Percentiles rank a stretch among this genome's conserved stretches.
Evolutionary conservation across 30 jellyfish, hydroid and myxozoan genomes (phyloP).

Genomic region (Aurelia sp.): DNA sequence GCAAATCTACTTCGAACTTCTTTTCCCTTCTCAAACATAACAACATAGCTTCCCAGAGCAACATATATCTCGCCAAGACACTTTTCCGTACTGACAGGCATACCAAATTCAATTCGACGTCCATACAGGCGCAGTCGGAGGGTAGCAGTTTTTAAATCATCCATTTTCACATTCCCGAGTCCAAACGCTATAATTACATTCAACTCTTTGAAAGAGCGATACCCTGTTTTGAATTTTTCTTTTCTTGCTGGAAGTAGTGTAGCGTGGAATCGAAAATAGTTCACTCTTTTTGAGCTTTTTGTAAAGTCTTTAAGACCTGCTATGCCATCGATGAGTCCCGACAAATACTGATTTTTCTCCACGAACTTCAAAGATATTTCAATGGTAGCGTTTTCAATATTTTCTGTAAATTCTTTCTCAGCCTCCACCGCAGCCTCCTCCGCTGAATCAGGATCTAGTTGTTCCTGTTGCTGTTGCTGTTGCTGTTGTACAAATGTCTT

Average conservation of each 20-base stretch:
- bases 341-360: constrained; percentile 1
- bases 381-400: constrained; percentile 19
- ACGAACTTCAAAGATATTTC: not conserved
- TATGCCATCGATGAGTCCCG: constrained; percentile 19
- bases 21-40: not conserved
- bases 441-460: not conserved
- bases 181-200: not conserved
- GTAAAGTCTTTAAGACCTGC: constrained; percentile 3
- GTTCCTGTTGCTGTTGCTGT: not conserved
- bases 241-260: constrained; percentile 27
- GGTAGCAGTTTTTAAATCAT: constrained; percentile 21
- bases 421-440: constrained; percentile 12
- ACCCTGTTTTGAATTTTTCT: constrained; percentile 16
- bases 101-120: constrained; percentile 34
- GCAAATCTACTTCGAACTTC: constrained; percentile 29
- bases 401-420: not conserved
- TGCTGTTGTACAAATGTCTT: constrained; percentile 9
- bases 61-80: constrained; percentile 74
- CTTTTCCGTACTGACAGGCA: constrained; percentile 49
- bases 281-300: not conserved
- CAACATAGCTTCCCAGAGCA: not conserved
- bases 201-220: constrained; percentile 10
- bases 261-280: constrained; percentile 30
- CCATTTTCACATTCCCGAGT: constrained; percentile 2
- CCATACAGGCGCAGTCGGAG: constrained; percentile 84